These are phyloP conservation scores for Perognathus longimembris DNA, from an alignment of 2,113 vertebrate genomes.

Conservation along the genomic window DNA sequence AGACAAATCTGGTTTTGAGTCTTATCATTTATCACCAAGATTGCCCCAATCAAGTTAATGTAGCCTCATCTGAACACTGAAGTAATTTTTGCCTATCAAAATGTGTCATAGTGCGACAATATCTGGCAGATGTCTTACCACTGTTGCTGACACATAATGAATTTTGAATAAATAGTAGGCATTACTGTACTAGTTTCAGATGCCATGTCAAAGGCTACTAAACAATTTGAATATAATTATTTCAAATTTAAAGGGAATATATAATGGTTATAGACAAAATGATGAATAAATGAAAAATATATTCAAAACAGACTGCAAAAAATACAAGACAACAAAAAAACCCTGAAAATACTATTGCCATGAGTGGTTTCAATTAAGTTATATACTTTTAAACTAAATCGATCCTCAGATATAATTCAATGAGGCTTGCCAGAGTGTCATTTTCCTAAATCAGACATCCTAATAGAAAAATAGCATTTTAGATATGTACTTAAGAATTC, in stretches of 20 bases:
- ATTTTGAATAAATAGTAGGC: conserved; percentile 31
- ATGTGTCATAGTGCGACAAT: background rate
- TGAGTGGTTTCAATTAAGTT: conserved; percentile 4
- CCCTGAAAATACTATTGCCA: background rate
- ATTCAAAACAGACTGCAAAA: conserved; percentile 10
- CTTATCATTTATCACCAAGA: background rate
- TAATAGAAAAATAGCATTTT: background rate
- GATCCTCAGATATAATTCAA: conserved; percentile 22
- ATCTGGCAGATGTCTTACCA: background rate
- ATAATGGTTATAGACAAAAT: background rate
- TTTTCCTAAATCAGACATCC: background rate
- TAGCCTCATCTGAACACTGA: background rate
- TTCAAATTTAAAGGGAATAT: conserved; percentile 1
- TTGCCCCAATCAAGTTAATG: background rate
- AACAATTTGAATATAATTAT: conserved; percentile 22
- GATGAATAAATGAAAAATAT: background rate
- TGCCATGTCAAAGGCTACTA: background rate
- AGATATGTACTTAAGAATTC: conserved; percentile 11
- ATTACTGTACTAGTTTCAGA: conserved; percentile 44
- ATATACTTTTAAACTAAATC: background rate
- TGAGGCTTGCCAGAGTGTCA: background rate
- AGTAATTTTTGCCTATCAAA: background rate
- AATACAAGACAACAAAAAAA: background rate
- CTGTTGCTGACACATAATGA: background rate
- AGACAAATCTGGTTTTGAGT: background rate